phyloP scores from a whole-genome alignment of 2,113 vertebrate genomes.

The Mesembrinibis cayennensis region DNA sequence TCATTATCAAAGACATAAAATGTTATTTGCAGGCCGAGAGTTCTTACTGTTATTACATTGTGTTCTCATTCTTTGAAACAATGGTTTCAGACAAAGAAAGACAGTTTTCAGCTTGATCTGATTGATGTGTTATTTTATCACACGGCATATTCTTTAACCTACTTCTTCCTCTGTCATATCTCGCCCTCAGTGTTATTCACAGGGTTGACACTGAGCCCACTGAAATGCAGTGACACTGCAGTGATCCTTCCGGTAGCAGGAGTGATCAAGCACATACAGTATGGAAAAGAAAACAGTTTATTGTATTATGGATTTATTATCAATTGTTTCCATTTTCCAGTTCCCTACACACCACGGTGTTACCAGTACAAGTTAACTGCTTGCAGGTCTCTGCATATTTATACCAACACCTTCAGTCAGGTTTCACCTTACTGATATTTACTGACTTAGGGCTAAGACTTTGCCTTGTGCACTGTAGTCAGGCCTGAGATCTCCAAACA shows the following conservation, averaged over 20 bases:
- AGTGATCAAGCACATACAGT: not conserved
- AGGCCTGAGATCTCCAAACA: not conserved
- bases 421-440: not conserved
- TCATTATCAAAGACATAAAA: not conserved
- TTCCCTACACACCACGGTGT: not conserved
- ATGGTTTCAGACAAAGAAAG: not conserved
- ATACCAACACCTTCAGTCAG: not conserved
- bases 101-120: not conserved
- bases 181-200: not conserved
- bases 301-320: not conserved
- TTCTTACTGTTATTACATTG: not conserved
- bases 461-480: not conserved
- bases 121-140: not conserved
- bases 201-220: not conserved
- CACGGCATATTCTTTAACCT: not conserved
- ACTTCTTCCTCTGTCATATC: not conserved
- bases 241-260: not conserved
- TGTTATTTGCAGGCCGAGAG: not conserved
- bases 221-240: not conserved
- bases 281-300: not conserved
- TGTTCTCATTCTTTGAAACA: not conserved
- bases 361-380: not conserved
- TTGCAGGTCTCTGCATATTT: not conserved
- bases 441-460: not conserved
- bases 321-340: not conserved